phyloP scores from a whole-genome alignment of 2,113 vertebrate species.

The Carassius carassius region DNA sequence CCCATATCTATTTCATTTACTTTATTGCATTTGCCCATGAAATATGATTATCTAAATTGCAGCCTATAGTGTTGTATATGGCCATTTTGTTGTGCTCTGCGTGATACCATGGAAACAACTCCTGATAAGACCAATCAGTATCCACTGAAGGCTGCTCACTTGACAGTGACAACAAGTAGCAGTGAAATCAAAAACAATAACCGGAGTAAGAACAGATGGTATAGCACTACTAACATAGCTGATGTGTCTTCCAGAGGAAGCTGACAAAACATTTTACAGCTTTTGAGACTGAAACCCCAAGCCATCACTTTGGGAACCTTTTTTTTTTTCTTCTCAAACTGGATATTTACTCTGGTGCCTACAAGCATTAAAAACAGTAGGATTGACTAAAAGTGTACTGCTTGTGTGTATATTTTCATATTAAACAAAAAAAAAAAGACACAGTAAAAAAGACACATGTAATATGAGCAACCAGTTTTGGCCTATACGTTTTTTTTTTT shows the following conservation, averaged over 20 bases:
- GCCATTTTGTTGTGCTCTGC: conserved; percentile 13
- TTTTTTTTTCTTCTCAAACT: background rate
- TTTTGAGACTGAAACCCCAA: background rate
- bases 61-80: background rate
- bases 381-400: background rate
- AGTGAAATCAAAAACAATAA: conserved; percentile 29
- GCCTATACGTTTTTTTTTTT: background rate
- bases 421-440: background rate
- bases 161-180: conserved; percentile 34
- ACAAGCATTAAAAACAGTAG: background rate
- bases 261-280: background rate
- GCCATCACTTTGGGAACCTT: background rate
- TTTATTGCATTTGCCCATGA: conserved; percentile 39
- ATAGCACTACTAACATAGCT: background rate
- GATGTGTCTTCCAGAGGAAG: conserved; percentile 9
- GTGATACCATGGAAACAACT: conserved; percentile 27
- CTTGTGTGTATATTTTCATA: background rate
- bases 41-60: conserved; percentile 39
- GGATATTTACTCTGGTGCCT: background rate
- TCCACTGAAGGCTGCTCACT: conserved; percentile 8
- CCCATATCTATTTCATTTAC: conserved; percentile 35
- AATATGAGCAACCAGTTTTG: background rate
- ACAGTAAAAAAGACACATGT: background rate
- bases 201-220: background rate
- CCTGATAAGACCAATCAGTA: conserved; percentile 15